Evolutionary conservation across 2,113 vertebrate genomes (phyloP), one percentile per base, ranked within the genome.

Genomic region (Dipodomys stephensi): DNA sequence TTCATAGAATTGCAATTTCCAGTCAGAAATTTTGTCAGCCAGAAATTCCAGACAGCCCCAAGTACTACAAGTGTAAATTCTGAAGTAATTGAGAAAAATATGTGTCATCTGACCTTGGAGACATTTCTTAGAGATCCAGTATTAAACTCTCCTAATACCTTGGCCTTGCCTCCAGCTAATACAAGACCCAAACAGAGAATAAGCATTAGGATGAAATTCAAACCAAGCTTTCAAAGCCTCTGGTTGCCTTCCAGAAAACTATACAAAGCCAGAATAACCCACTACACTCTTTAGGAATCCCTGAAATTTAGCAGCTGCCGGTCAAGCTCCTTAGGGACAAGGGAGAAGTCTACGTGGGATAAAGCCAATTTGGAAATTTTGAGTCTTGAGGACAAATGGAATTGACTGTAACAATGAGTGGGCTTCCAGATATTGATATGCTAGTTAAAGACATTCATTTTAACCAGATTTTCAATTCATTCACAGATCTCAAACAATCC

Each of bases 301-400:
- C 93, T 32, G 79, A 93, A 49, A 92, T 83, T 44, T 83, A 90
- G 0, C 73, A 96, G 20, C 74, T 93, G n/a, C 64, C 90, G 85
- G 82, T 77, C 2, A 82, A 32, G 35, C 35, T 35, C 85, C 11
- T 13, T 82, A 1, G 27, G 25, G 35, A 87, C 80, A 32, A 67
- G 83, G 49, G 71, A 88, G 7, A 30, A 32, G 53, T 7, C 86
- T 67, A 6, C 13, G 62, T 68, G 57, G 39, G 39, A 84, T 64
- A 84, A 53, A 2, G 7, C 3, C 28, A 23, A 12, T n/a, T 30
- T 78, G 65, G n/a, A 16, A 74, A 83, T 27, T 25, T 20, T 76
- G 32, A 83, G 39, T 68, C 53, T 88, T 25, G 28, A 91, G 18
- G 46, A 87, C 32, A 68, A 64, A 46, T 87, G 78, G 2, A n/a